Percentiles rank a stretch among this genome's conserved stretches.
Conservation (phyloP, 2,797 vertebrate genomes). For the Arctocebus calabarensis region DNA sequence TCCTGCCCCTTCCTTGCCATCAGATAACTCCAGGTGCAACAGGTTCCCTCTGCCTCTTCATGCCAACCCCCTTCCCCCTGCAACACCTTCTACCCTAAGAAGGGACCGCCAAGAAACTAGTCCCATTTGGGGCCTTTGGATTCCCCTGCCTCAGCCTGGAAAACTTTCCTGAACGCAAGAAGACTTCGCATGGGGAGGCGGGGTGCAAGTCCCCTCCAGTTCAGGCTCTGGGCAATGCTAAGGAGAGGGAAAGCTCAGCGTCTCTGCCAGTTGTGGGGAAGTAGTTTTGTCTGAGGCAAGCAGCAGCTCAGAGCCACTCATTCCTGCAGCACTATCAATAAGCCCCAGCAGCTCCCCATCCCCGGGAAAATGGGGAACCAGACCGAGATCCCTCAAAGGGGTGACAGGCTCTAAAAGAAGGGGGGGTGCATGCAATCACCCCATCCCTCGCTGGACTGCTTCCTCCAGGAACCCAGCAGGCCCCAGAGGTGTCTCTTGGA, state of each 20-base stretch:
- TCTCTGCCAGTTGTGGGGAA: background rate
- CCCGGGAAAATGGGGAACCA: conserved; percentile 17
- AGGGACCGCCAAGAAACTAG: background rate
- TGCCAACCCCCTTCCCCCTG: conserved; percentile 10
- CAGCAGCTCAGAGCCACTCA: conserved; percentile 65
- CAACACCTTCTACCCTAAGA: conserved; percentile 17
- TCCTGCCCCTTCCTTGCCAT: background rate
- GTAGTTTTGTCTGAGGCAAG: conserved; percentile 59
- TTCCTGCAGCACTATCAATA: conserved; percentile 32
- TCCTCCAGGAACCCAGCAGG: conserved; percentile 74
- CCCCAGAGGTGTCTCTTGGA: conserved; percentile 74
- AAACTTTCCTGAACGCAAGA: conserved; percentile 62
- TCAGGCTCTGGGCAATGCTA: background rate
- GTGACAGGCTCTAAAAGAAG: conserved; percentile 27
- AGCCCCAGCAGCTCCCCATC: conserved; percentile 36
- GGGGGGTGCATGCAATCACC: background rate
- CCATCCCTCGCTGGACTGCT: conserved; percentile 53
- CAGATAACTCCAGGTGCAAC: conserved; percentile 78
- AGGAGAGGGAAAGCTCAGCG: background rate
- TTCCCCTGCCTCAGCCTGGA: background rate
- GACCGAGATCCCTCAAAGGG: conserved; percentile 41
- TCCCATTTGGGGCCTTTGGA: background rate
- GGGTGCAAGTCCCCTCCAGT: background rate
- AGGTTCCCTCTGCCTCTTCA: conserved; percentile 69
- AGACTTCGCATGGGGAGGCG: background rate